A percentile compares a stretch with the other conserved stretches of the same genome.
Evolutionary conservation across 2,888 invertebrate species (phyloP).

Genomic region (Protonemura montana): DNA sequence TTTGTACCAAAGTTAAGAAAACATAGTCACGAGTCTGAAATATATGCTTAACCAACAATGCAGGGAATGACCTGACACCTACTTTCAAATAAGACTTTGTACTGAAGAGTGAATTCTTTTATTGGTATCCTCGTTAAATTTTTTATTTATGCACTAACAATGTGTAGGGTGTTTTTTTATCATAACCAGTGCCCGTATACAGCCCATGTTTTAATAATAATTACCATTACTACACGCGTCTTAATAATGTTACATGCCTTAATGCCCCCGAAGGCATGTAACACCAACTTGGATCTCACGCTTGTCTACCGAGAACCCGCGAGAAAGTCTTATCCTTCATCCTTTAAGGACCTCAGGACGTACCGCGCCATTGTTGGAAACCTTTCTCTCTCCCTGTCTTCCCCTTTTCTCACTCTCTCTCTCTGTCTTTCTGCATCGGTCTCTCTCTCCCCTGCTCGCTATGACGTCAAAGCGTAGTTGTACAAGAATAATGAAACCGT

Average conservation of each 20-base stretch:
- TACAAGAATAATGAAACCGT: conserved; percentile 14
- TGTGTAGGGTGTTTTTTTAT: too few species aligned
- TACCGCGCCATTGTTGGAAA: conserved; percentile 74
- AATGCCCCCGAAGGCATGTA: conserved; percentile 76
- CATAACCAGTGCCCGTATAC: too few species aligned
- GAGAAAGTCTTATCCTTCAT: not conserved
- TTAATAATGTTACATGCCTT: not conserved
- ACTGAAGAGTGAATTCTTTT: too few species aligned
- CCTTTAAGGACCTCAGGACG: not conserved
- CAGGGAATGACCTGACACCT: too few species aligned
- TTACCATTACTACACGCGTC: too few species aligned
- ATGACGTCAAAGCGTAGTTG: conserved; percentile 17
- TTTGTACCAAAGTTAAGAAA: too few species aligned
- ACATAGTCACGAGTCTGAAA: too few species aligned
- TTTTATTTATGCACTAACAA: too few species aligned
- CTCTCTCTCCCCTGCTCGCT: not conserved
- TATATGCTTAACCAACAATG: too few species aligned
- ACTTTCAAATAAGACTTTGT: too few species aligned
- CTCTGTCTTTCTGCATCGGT: conserved; percentile 60
- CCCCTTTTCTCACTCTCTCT: conserved; percentile 66
- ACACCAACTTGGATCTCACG: conserved; percentile 69
- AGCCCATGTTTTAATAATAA: too few species aligned
- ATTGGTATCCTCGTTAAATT: too few species aligned
- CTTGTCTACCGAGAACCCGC: not conserved
- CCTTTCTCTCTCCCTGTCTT: conserved; percentile 87